Evolutionary conservation across 64 coral and sea anemone species (phyloP), one percentile per base, ranked within the genome.

Genomic region (Dendronephthya gigantea): DNA sequence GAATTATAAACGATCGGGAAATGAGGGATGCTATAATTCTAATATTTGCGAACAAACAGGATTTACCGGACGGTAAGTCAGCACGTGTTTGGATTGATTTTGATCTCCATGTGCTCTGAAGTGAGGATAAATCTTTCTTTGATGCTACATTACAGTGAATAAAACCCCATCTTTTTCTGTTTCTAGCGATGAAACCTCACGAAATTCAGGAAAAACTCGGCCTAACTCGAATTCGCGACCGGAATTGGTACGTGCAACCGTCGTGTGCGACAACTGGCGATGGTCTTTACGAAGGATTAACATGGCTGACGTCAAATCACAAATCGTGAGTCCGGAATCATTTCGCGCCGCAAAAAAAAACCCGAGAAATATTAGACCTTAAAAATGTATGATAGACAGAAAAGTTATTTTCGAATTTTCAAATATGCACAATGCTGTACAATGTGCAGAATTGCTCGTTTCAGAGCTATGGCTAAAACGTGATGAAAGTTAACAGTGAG

Each of bases 151-250:
- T n/a, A 66, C 58, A 7, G 4, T 15, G 25, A 62, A 15, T n/a
- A 62, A 27, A 62, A 27, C 25, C 25, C 4, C 8, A 7, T 62
- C 25, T 1, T 15, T 27, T 16, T 83, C 36, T 47, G 62, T 19
- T 83, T 83, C 9, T 56, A 98, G 95, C 95, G 49, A 98, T 98
- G 95, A 98, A 98, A 85, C 95, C 95, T 34, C 92, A 98, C 83
- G 95, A 98, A 90, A 90, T 98, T 58, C 95, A 98, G 87, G 90
- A 98, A 88, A 98, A 90, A 89, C 90, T 98, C 30, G 95, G 95
- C 4, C 74, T 98, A 48, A 93, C 92, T 56, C 87, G 84, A 76
- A 91, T 98, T 37, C 68, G 95, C 39, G 95, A 98, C 79, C 91
- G 90, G 55, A 98, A 98, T 48, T 98, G 95, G 95, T 93, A 98